A percentile compares a stretch with the other conserved stretches of the same genome.
These are phyloP conservation scores for Drosophila bocki DNA, from an alignment of 1,140 invertebrate genomes.

Conservation along the genomic window DNA sequence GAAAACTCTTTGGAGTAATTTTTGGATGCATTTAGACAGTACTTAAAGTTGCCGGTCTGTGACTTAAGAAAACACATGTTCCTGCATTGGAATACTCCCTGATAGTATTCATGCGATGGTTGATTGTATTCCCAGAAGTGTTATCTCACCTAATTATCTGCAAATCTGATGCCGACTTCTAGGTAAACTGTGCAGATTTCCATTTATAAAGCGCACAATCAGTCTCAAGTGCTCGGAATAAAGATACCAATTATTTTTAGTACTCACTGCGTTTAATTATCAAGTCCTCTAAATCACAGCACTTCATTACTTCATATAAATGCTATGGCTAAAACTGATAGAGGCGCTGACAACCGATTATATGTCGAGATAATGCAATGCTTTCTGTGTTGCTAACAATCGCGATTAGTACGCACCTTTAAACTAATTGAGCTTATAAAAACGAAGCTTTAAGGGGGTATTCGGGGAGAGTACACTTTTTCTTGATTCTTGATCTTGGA, in stretches of 20 bases:
- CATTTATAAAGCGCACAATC: slow-evolving; percentile 38
- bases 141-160: slow-evolving; percentile 4
- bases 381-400: background rate
- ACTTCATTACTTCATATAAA: slow-evolving; percentile 14
- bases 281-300: slow-evolving; percentile 11
- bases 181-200: slow-evolving; percentile 30
- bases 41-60: slow-evolving; percentile 21
- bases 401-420: background rate
- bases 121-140: slow-evolving; percentile 34
- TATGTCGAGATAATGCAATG: background rate
- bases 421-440: background rate
- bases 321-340: background rate
- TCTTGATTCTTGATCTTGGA: no score
- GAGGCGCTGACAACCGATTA: background rate
- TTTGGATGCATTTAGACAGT: slow-evolving; percentile 29
- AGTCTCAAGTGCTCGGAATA: slow-evolving; percentile 32
- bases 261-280: slow-evolving; percentile 11
- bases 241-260: slow-evolving; percentile 28
- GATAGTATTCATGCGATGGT: slow-evolving; percentile 20
- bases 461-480: background rate
- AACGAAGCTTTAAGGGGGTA: background rate
- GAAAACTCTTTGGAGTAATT: slow-evolving; percentile 46
- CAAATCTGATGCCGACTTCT: slow-evolving; percentile 18
- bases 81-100: slow-evolving; percentile 6
- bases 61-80: slow-evolving; percentile 29